A percentile compares a stretch with the other conserved stretches of the same genome.
Evolutionary conservation across 2,113 vertebrate genomes (phyloP).

Genomic region (Malurus cyaneus): DNA sequence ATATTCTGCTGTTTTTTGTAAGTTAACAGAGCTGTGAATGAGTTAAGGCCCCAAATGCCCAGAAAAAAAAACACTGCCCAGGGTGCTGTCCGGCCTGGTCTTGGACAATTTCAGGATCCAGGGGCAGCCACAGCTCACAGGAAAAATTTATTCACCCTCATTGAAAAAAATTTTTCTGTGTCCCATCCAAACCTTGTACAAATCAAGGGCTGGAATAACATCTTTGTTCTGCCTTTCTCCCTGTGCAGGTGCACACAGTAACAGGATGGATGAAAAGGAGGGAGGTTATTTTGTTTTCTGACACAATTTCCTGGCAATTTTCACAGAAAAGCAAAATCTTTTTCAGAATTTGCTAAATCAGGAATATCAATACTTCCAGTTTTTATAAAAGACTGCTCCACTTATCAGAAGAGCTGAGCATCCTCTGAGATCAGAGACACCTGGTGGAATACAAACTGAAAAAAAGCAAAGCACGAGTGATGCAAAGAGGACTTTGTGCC

Average conservation of each 20-base stretch:
- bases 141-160: not conserved
- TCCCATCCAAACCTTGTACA: not conserved
- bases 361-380: not conserved
- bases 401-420: not conserved
- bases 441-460: not conserved
- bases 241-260: accelerated
- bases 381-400: not conserved
- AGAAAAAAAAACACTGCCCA: not conserved
- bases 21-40: no score
- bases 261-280: accelerated
- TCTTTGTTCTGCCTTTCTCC: not conserved
- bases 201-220: not conserved
- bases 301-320: not conserved
- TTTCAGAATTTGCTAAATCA: not conserved
- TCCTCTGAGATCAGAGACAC: not conserved
- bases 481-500: not conserved
- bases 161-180: not conserved
- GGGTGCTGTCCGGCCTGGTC: accelerated
- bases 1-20: no score
- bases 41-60: no score
- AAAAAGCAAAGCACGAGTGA: not conserved
- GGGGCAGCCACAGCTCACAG: not conserved
- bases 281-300: accelerated
- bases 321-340: not conserved
- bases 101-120: not conserved